phyloP scores from a whole-genome alignment of 2,113 vertebrate species.

The Aptenodytes forsteri region DNA sequence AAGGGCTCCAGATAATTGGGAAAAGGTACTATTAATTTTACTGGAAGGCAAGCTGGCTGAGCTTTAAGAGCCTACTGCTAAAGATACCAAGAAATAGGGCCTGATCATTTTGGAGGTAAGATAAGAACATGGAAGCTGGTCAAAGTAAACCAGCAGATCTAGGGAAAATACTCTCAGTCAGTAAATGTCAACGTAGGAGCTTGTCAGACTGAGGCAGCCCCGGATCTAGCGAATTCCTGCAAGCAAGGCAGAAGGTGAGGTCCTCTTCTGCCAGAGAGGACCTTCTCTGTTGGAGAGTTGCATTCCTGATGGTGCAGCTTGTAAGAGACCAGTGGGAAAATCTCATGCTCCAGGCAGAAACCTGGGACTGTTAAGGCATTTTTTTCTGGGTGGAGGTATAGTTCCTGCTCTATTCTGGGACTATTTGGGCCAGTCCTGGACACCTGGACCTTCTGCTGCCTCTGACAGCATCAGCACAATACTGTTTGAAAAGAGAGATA shows the following conservation, averaged over 20 bases:
- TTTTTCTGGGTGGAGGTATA: neutral
- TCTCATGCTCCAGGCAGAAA: neutral
- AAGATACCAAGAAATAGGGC: neutral
- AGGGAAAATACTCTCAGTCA: neutral
- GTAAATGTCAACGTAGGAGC: neutral
- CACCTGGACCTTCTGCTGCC: neutral
- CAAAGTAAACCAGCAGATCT: slow-evolving; percentile 6
- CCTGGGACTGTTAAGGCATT: neutral
- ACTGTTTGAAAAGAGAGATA: neutral
- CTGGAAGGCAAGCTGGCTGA: neutral
- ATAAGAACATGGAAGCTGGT: neutral
- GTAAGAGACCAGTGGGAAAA: neutral
- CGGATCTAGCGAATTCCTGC: neutral
- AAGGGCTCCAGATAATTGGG: slow-evolving; percentile 51
- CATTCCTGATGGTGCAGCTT: neutral
- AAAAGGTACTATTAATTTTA: slow-evolving; percentile 52
- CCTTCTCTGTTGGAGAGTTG: neutral
- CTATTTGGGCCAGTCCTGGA: neutral
- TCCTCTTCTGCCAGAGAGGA: neutral
- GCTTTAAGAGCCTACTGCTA: slow-evolving; percentile 23
- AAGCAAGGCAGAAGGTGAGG: neutral
- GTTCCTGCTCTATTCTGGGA: neutral
- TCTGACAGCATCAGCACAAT: neutral
- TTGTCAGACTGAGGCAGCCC: neutral
- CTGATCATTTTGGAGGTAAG: neutral